phyloP scores from a whole-genome alignment of 2,113 vertebrate species.

The Hippocampus comes region DNA sequence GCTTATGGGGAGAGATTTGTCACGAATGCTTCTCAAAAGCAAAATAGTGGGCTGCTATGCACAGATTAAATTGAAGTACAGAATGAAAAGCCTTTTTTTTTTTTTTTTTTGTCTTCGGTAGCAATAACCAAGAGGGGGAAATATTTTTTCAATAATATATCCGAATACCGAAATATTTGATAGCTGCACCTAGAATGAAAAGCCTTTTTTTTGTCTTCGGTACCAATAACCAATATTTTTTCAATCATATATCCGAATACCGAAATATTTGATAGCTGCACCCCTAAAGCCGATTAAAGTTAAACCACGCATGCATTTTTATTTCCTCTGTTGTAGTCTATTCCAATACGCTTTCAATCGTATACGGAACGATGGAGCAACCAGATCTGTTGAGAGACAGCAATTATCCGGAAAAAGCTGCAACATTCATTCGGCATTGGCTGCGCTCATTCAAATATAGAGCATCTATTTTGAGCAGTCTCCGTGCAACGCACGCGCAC shows the following conservation, averaged over 20 bases:
- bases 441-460: constrained; percentile 67
- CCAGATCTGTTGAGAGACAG: neutral
- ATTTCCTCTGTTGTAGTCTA: neutral
- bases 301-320: neutral
- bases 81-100: too few relatives aligned
- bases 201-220: too few relatives aligned
- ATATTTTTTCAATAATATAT: too few relatives aligned
- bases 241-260: too few relatives aligned
- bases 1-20: too few relatives aligned
- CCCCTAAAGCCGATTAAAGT: neutral
- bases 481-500: neutral
- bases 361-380: neutral
- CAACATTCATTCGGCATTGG: constrained; percentile 63
- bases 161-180: neutral
- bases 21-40: too few relatives aligned
- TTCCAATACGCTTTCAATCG: neutral
- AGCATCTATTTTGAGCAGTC: constrained; percentile 61
- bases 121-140: too few relatives aligned
- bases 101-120: too few relatives aligned
- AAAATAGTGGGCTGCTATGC: too few relatives aligned
- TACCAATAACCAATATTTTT: too few relatives aligned
- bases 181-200: too few relatives aligned
- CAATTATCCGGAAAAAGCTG: constrained; percentile 34
- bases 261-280: neutral
- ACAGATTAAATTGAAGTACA: too few relatives aligned